These are phyloP conservation scores for Galerucella nymphaeae DNA, from an alignment of 2,888 invertebrate species.

Conservation along the genomic window DNA sequence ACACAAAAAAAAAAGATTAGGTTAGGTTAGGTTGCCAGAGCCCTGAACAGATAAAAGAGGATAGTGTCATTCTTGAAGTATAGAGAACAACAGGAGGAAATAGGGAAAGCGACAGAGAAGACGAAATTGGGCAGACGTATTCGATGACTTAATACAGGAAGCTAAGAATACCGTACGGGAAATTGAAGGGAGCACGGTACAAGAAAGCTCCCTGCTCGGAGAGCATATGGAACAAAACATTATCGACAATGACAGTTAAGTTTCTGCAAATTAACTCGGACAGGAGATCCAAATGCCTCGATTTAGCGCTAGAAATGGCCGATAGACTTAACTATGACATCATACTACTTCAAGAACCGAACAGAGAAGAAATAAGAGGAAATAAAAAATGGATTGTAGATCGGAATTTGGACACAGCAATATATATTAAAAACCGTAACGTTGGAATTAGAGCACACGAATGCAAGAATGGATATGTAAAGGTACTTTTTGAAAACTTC, in stretches of 20 bases:
- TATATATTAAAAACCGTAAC: background rate
- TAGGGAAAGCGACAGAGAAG: no score
- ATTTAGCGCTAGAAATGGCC: slow-evolving; percentile 8
- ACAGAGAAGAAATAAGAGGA: background rate
- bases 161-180: background rate
- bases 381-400: slow-evolving; percentile 16
- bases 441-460: slow-evolving; percentile 7
- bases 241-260: background rate
- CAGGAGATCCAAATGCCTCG: slow-evolving; percentile 17
- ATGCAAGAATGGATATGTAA: background rate
- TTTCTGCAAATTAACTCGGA: slow-evolving; percentile 30
- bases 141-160: no score
- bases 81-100: no score
- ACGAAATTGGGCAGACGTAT: no score
- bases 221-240: background rate
- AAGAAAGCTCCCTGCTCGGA: background rate
- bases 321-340: slow-evolving; percentile 17
- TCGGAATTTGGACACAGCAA: background rate
- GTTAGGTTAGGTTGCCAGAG: no score
- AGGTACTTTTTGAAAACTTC: background rate
- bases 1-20: no score
- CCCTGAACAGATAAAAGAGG: background rate
- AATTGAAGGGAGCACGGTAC: background rate
- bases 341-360: slow-evolving; percentile 27
- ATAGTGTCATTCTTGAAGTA: background rate